Conservation (phyloP, 2,113 vertebrate genomes). For the Rhadina sibilatrix region DNA sequence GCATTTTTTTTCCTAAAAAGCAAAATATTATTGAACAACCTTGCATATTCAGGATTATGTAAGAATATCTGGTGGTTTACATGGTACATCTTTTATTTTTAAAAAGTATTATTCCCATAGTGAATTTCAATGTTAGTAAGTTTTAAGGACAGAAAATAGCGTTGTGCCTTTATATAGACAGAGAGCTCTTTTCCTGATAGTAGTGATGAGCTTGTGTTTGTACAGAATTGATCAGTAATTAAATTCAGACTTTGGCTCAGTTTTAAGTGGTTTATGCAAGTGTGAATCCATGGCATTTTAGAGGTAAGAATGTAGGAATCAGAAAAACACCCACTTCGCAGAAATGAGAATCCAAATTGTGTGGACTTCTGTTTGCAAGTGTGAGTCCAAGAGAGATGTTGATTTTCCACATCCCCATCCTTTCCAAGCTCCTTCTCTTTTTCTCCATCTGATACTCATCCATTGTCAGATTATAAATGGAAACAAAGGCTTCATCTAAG, state of each 20-base stretch:
- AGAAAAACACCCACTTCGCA: neutral
- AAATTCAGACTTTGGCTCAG: neutral
- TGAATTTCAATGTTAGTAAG: neutral
- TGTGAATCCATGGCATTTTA: neutral
- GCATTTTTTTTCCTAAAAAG: neutral
- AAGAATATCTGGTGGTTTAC: neutral
- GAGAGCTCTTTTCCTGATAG: neutral
- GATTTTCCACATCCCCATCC: neutral
- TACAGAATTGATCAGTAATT: neutral
- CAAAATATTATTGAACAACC: neutral
- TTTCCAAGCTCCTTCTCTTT: neutral
- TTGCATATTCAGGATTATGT: neutral
- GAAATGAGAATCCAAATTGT: neutral
- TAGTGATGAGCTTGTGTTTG: neutral
- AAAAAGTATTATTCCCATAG: neutral
- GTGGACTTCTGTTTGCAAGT: neutral
- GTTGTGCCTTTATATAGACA: neutral
- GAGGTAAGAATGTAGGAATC: neutral
- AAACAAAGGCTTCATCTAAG: neutral
- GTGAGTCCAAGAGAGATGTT: neutral
- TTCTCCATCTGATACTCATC: neutral
- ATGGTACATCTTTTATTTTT: neutral
- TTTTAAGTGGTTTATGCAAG: neutral
- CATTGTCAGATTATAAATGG: neutral
- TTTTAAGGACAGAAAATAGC: neutral